A percentile compares a stretch with the other conserved stretches of the same genome.
Evolutionary conservation across 2,888 invertebrate genomes (phyloP).

Genomic region (Neuroscelio doddi): DNA sequence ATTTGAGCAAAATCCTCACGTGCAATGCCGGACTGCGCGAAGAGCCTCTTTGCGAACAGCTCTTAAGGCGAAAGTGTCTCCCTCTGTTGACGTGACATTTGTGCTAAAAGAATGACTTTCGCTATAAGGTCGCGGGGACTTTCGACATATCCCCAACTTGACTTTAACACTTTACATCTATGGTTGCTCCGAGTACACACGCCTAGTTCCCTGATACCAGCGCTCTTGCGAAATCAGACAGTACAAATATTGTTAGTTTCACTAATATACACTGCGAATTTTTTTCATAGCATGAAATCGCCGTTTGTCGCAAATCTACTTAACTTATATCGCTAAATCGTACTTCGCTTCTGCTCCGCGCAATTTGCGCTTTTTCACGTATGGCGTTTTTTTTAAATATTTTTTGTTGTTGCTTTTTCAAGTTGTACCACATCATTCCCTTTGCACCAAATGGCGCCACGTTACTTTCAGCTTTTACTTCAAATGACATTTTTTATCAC

Average conservation of each 20-base stretch:
- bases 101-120: background rate
- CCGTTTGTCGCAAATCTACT: conserved; percentile 54
- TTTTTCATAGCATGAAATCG: conserved; percentile 51
- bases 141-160: background rate
- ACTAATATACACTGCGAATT: conserved; percentile 62
- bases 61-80: no score
- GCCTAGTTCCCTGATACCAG: conserved; percentile 66
- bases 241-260: conserved; percentile 66
- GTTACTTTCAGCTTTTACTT: conserved; percentile 47
- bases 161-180: background rate
- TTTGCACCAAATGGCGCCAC: conserved; percentile 55
- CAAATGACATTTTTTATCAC: conserved; percentile 55
- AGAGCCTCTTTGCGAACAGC: background rate
- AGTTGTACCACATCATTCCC: conserved; percentile 43
- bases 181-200: background rate
- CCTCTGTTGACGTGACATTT: background rate
- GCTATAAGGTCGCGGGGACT: background rate
- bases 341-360: conserved; percentile 23
- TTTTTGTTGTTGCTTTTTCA: no score
- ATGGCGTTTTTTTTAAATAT: conserved; percentile 41
- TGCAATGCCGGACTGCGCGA: background rate
- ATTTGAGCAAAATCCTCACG: background rate
- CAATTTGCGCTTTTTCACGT: conserved; percentile 31
- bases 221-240: conserved; percentile 60
- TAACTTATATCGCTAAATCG: conserved; percentile 50